Percentiles rank a stretch among this genome's conserved stretches.
Conservation (phyloP, 2,888 invertebrate species). For the Erpobdella octoculata region DNA sequence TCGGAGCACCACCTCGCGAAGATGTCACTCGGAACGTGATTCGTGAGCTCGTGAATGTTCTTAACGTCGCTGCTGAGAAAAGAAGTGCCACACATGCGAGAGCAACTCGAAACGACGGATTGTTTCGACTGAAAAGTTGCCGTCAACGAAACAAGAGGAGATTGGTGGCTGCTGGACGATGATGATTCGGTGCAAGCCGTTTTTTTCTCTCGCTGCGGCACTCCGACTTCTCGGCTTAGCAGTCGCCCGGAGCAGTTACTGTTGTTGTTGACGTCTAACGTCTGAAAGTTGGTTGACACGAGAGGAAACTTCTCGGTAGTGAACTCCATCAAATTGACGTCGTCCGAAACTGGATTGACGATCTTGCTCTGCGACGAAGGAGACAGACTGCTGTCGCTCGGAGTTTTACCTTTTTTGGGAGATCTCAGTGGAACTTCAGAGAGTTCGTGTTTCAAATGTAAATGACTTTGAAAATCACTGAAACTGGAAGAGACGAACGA, state of each 20-base stretch:
- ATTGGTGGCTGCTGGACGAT: too few relatives aligned
- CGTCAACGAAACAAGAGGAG: too few relatives aligned
- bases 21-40: conserved; percentile 40
- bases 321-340: background rate
- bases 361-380: background rate
- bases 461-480: background rate
- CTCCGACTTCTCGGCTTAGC: background rate
- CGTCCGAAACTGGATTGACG: background rate
- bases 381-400: background rate
- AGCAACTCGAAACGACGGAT: background rate
- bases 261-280: background rate
- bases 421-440: background rate
- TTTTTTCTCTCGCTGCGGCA: background rate
- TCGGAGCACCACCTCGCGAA: conserved; percentile 31
- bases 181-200: background rate
- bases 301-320: background rate
- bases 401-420: background rate
- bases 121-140: background rate
- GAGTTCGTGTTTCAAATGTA: background rate
- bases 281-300: background rate
- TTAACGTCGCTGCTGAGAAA: conserved; percentile 56
- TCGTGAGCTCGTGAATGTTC: conserved; percentile 41
- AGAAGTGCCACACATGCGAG: conserved; percentile 39
- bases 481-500: background rate
- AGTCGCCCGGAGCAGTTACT: background rate